These are phyloP conservation scores for Okamejei kenojei DNA, from an alignment of 2,797 vertebrate species.

Conservation along the genomic window DNA sequence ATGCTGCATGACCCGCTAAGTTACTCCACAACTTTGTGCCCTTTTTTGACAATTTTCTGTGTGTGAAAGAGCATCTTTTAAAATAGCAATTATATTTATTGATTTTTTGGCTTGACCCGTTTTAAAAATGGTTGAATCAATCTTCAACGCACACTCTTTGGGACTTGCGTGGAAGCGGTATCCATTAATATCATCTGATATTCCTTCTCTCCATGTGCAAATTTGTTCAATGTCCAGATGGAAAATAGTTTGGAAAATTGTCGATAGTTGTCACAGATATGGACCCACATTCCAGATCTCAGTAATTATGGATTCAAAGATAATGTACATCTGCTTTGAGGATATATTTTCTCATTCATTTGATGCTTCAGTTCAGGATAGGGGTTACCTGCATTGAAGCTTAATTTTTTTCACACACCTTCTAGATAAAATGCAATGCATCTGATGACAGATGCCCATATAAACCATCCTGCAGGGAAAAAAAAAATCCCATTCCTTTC, in stretches of 20 bases:
- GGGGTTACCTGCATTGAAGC: not conserved
- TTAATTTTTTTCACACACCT: not conserved
- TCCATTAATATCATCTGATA: not conserved
- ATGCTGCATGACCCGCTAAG: too few species aligned
- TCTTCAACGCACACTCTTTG: not conserved
- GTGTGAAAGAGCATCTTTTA: not conserved
- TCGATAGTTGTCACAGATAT: not conserved
- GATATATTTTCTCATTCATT: conserved; percentile 15
- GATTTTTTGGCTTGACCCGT: not conserved
- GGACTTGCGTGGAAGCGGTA: not conserved
- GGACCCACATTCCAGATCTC: not conserved
- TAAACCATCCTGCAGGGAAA: not conserved
- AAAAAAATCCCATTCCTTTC: not conserved
- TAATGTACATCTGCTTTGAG: not conserved
- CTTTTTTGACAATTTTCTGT: not conserved
- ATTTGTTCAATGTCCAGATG: not conserved
- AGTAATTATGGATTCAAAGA: not conserved
- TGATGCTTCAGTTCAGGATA: not conserved
- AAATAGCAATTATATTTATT: not conserved
- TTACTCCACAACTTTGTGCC: too few species aligned
- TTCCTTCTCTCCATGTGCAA: not conserved
- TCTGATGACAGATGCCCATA: not conserved
- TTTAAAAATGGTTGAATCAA: not conserved
- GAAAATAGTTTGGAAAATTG: not conserved
- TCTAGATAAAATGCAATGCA: not conserved